Percentiles rank a stretch among this genome's conserved stretches.
Evolutionary conservation across 2,797 vertebrate species (phyloP).

Genomic region (Acanthis flammea): DNA sequence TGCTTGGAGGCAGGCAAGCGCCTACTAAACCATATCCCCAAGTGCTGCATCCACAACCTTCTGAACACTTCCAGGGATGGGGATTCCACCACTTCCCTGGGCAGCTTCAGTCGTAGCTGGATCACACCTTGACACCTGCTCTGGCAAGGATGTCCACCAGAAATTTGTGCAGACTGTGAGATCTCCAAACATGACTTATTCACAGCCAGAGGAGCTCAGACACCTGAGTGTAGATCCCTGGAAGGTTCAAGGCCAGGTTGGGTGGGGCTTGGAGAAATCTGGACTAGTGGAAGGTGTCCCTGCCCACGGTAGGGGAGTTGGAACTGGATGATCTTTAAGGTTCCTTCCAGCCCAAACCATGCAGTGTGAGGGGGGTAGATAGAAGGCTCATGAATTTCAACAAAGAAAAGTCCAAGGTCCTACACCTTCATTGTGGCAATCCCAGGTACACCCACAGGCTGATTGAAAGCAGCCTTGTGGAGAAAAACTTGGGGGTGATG

Average conservation of each 20-base stretch:
- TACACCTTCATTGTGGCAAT: accelerated
- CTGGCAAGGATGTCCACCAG: not conserved
- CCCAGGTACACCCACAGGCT: not conserved
- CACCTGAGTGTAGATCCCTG: not conserved
- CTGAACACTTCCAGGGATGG: not conserved
- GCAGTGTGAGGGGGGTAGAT: not conserved
- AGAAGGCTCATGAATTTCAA: not conserved
- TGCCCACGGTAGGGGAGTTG: not conserved
- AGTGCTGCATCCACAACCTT: not conserved
- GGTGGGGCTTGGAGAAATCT: not conserved
- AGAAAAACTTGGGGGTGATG: not conserved
- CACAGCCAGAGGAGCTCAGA: not conserved
- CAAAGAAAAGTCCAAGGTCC: not conserved
- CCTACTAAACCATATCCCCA: not conserved
- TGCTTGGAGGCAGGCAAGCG: not conserved
- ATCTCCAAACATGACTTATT: not conserved
- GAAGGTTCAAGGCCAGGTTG: not conserved
- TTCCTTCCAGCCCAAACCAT: not conserved
- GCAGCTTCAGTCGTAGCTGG: not conserved
- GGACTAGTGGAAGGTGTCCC: not conserved
- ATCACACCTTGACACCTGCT: not conserved
- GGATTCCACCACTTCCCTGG: not conserved
- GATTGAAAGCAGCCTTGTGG: not conserved
- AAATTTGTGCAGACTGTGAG: not conserved
- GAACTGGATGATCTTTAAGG: not conserved